Conservation (phyloP, 37 sponge, comb jelly and placozoan genomes). For the Bolinopsis microptera region DNA sequence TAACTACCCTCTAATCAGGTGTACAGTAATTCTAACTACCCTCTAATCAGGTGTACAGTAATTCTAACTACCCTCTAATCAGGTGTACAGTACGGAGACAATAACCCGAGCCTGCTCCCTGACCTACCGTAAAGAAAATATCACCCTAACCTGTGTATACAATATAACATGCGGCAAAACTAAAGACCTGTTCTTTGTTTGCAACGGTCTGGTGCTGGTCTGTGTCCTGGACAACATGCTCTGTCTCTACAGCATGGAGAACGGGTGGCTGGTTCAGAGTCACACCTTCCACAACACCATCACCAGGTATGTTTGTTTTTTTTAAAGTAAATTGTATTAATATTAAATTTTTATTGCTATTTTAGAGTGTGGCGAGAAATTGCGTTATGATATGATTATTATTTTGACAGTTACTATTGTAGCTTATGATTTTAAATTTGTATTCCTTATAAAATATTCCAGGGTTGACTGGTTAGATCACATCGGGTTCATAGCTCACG, state of each 20-base stretch:
- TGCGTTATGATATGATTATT: too few species aligned
- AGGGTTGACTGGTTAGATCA: not conserved
- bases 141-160: not conserved
- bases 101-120: not conserved
- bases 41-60: too few species aligned
- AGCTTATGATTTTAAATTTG: too few species aligned
- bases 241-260: conserved; percentile 21
- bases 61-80: too few species aligned
- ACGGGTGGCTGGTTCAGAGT: not conserved
- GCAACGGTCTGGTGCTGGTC: not conserved
- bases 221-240: not conserved
- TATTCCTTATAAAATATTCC: too few species aligned
- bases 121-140: not conserved
- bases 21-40: too few species aligned
- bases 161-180: not conserved
- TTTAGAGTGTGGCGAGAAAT: too few species aligned
- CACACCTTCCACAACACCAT: not conserved
- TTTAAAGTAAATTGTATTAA: too few species aligned
- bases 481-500: conserved; percentile 18
- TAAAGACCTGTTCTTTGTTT: not conserved
- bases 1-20: too few species aligned
- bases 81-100: not conserved
- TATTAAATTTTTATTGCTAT: too few species aligned
- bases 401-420: too few species aligned
- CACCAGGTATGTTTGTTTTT: too few species aligned